phyloP scores from a whole-genome alignment of 2,888 invertebrate genomes.

The Lutraria lutraria region DNA sequence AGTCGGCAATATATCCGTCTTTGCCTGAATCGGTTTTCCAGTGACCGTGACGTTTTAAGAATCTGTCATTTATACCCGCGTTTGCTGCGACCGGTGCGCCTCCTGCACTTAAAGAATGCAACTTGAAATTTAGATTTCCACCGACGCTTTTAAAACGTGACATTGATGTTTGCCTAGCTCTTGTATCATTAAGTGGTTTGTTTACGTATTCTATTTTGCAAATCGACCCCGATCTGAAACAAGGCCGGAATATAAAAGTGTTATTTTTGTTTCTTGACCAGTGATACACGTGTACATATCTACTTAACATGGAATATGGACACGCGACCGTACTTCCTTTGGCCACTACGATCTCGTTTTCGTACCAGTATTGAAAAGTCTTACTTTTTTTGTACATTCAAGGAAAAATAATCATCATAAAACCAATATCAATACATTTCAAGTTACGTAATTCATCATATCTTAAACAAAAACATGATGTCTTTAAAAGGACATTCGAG shows the following conservation, averaged over 20 bases:
- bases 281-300: conserved; percentile 44
- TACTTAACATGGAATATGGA: conserved; percentile 57
- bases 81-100: conserved; percentile 62
- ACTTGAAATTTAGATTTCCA: conserved; percentile 50
- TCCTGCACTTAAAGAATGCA: conserved; percentile 62
- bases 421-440: conserved; percentile 47
- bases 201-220: conserved; percentile 58
- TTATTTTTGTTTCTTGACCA: background rate
- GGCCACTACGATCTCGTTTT: conserved; percentile 53
- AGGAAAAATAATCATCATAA: conserved; percentile 47
- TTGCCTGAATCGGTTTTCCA: conserved; percentile 44
- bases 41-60: conserved; percentile 57
- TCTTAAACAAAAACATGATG: too few species aligned
- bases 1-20: conserved; percentile 38
- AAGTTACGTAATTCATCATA: conserved; percentile 47
- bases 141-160: conserved; percentile 42
- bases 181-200: conserved; percentile 63
- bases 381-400: conserved; percentile 61
- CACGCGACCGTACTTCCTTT: conserved; percentile 64
- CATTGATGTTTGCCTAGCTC: conserved; percentile 54
- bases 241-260: conserved; percentile 59
- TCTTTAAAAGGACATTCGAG: too few species aligned
- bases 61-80: conserved; percentile 57
- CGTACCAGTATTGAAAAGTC: conserved; percentile 63
- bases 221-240: conserved; percentile 45